Evolutionary conservation across 2,797 vertebrate species (phyloP), one percentile per base, ranked within the genome.

Genomic region (Discoglossus pictus): DNA sequence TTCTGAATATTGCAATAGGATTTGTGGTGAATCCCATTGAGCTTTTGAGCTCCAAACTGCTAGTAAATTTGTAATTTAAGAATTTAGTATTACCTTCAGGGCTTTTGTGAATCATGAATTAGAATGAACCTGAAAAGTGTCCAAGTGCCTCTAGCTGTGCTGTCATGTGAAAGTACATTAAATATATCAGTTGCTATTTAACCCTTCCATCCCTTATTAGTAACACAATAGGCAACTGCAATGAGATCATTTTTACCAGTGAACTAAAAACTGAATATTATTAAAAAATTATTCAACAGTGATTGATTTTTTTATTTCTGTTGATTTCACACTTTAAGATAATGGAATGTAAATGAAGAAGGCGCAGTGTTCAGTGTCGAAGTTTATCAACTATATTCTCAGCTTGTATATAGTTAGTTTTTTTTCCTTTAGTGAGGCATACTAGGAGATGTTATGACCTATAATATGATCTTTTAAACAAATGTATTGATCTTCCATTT

Each of bases 31-130:
- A 47, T 66, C 35, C 13, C 17, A 40, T 67, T 60, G 43, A 20
- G 25, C 44, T 51, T 18, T 27, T 35, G 25, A 56, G 27, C 8
- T 50, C 39, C 18, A 11, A 17, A 17, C 51, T 18, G 24, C 54
- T 42, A 25, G 40, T 35, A 59, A 58, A 67, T 67, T 20, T 67
- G 53, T 67, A 27, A 51, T 39, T 51, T 59, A 59, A 7, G 21
- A 56, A 36, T 60, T 52, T 52, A 61, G 46, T 25, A 60, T 34
- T 68, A 21, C 54, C 36, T 60, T 6, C 23, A 27, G 39, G 27
- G 47, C 20, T 4, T 23, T 23, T 47, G 18, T 38, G 52, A 18
- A 44, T 59, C 39, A 68, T 53, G 54, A 58, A 58, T 66, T n/a
- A 58, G 20, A 20, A 27, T 36, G 34, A 27, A 46, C 25, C 24